These are phyloP conservation scores for Amblyraja radiata DNA, from an alignment of 2,797 vertebrate genomes.

Conservation along the genomic window DNA sequence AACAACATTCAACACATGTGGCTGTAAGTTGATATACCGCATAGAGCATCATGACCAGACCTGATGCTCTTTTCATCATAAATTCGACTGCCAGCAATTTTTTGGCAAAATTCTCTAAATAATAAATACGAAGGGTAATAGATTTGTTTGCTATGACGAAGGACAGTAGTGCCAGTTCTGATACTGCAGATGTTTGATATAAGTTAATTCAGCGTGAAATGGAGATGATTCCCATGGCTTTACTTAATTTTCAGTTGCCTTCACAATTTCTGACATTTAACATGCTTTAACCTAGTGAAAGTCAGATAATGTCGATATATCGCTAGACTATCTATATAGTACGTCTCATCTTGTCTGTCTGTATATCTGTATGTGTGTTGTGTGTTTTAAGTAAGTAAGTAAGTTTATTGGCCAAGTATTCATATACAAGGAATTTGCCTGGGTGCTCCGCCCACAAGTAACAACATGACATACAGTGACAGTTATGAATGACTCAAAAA, in stretches of 20 bases:
- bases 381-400: no score
- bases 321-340: no score
- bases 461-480: no score
- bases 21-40: not conserved
- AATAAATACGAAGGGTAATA: not conserved
- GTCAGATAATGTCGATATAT: not conserved
- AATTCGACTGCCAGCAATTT: not conserved
- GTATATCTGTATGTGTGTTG: no score
- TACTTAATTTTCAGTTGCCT: not conserved
- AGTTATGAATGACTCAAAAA: no score
- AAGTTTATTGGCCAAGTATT: no score
- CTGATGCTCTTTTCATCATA: not conserved
- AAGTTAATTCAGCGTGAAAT: not conserved
- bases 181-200: not conserved
- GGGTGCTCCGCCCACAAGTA: no score
- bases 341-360: no score
- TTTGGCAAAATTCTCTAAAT: not conserved
- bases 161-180: not conserved
- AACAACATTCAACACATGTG: not conserved
- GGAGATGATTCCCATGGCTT: not conserved
- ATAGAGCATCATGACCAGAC: not conserved
- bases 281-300: not conserved
- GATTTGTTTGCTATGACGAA: not conserved
- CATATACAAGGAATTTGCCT: no score
- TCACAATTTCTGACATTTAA: not conserved